Evolutionary conservation across 2,888 invertebrate species (phyloP).

Genomic region (Aphidoletes aphidimyza): DNA sequence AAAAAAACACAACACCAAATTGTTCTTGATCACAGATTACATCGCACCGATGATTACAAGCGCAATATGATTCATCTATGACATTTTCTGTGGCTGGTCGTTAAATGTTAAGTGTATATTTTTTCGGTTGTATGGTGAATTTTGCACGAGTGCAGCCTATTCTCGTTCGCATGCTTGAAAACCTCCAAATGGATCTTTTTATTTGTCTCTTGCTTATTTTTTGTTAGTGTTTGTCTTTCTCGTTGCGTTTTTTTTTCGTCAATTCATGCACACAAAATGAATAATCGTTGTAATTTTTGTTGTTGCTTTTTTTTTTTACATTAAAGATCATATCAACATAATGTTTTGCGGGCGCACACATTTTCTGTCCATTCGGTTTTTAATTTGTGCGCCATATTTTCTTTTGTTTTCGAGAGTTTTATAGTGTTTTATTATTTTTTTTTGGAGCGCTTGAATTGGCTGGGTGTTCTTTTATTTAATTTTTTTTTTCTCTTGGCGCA

Average conservation of each 20-base stretch:
- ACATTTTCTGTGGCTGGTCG: neutral
- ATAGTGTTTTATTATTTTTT: neutral
- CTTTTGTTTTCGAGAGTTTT: conserved; percentile 11
- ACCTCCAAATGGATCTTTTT: neutral
- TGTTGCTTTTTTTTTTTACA: neutral
- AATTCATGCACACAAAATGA: conserved; percentile 26
- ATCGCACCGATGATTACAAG: neutral
- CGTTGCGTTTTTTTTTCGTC: neutral
- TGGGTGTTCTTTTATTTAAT: no score
- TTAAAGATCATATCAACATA: conserved; percentile 16
- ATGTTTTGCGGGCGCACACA: neutral
- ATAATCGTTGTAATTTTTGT: neutral
- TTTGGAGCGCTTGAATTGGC: neutral
- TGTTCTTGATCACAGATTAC: conserved; percentile 44
- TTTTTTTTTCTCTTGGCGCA: neutral
- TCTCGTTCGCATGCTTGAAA: neutral
- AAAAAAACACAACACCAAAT: neutral
- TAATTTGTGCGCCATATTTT: neutral
- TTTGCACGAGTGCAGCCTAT: no score
- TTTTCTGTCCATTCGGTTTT: neutral
- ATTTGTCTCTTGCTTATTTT: neutral
- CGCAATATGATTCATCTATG: conserved; percentile 13
- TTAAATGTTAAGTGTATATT: neutral
- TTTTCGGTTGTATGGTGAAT: neutral
- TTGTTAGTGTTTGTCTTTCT: neutral